phyloP scores from a whole-genome alignment of 2,113 vertebrate species.

The Lagenorhynchus albirostris region DNA sequence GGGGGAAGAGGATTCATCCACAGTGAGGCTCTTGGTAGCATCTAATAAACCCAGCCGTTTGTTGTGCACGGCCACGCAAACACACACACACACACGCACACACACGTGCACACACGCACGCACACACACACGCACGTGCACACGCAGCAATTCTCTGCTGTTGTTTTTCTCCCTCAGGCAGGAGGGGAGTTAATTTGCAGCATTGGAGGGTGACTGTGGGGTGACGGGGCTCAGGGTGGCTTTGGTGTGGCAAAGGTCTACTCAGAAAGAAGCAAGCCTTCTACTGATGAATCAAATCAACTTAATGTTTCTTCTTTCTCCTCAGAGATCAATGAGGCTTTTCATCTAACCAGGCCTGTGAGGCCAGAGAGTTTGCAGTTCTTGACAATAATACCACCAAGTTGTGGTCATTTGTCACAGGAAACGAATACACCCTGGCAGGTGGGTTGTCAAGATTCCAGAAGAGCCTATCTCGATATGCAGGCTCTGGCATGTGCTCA shows the following conservation, averaged over 20 bases:
- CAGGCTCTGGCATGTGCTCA: neutral
- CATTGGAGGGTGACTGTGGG: neutral
- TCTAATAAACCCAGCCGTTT: slow-evolving; percentile 23
- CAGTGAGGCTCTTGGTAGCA: neutral
- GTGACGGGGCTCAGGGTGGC: neutral
- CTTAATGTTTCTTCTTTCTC: neutral
- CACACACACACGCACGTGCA: neutral
- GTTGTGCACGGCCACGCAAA: neutral
- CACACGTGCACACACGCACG: neutral
- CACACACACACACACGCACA: neutral
- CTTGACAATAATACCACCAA: no score
- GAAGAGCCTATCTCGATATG: neutral
- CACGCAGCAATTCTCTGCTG: neutral
- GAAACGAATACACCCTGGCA: no score
- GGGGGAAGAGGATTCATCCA: neutral
- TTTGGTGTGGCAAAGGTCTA: neutral
- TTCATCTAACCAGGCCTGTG: neutral
- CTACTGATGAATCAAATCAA: neutral
- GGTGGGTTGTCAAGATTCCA: neutral
- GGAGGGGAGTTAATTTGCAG: neutral
- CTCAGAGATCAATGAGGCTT: neutral
- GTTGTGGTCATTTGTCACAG: no score
- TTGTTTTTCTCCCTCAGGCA: neutral
- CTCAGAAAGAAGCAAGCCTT: neutral
- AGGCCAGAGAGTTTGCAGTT: neutral